Evolutionary conservation across 1,140 invertebrate genomes (phyloP).

Genomic region (Tetramorium simillimum): DNA sequence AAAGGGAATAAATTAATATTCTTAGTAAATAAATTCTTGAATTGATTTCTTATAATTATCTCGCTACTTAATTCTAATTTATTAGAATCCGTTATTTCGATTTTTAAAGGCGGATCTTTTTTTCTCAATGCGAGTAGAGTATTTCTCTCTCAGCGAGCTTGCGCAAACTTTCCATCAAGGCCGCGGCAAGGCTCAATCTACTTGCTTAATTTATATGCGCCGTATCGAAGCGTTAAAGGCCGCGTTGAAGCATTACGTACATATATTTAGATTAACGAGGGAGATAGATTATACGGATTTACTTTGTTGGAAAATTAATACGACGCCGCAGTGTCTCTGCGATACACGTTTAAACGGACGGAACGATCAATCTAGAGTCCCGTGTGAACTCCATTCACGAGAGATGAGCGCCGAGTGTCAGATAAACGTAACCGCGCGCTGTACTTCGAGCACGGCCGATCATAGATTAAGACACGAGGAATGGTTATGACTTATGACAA

Average conservation of each 20-base stretch:
- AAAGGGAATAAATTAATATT: neutral
- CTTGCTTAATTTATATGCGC: conserved; percentile 31
- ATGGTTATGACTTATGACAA: conserved; percentile 76
- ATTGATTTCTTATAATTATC: conserved; percentile 5
- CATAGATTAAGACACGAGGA: conserved; percentile 65
- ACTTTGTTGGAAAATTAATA: conserved; percentile 53
- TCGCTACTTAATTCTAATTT: neutral
- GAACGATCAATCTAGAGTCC: conserved; percentile 49
- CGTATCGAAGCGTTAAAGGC: conserved; percentile 17
- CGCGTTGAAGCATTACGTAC: neutral
- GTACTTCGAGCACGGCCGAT: conserved; percentile 48
- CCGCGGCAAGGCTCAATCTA: neutral
- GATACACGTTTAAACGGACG: neutral
- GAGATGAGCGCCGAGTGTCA: conserved; percentile 46
- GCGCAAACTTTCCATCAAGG: conserved; percentile 16
- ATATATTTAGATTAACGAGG: conserved; percentile 35
- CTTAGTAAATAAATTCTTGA: neutral
- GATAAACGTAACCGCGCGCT: conserved; percentile 21
- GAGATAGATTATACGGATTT: conserved; percentile 26
- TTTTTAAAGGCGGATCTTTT: neutral
- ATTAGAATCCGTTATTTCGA: neutral
- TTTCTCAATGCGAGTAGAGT: neutral
- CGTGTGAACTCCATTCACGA: conserved; percentile 51
- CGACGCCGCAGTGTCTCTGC: conserved; percentile 1
- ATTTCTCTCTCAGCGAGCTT: conserved; percentile 3